Evolutionary conservation across 1,140 invertebrate species (phyloP).

Genomic region (Zaprionus kolodkinae): DNA sequence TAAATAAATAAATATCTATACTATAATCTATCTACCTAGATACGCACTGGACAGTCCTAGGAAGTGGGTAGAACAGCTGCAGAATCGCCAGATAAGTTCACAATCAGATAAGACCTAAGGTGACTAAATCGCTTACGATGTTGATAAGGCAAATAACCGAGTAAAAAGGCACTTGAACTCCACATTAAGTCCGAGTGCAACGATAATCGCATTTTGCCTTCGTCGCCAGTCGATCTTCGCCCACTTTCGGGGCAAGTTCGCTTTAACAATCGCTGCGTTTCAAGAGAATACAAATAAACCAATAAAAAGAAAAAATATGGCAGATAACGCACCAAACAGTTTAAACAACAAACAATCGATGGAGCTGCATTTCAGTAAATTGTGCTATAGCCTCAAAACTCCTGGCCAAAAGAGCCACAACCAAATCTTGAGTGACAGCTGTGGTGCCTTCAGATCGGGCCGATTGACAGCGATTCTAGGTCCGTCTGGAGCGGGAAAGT

Average conservation of each 20-base stretch:
- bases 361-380: conserved; percentile 68
- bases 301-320: conserved; percentile 35
- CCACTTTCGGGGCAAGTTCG: conserved; percentile 2
- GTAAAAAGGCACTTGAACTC: conserved; percentile 41
- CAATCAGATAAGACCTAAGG: conserved; percentile 21
- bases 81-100: conserved; percentile 27
- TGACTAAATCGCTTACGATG: conserved; percentile 19
- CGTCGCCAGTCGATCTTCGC: conserved; percentile 22
- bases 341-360: conserved; percentile 37
- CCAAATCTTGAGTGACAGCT: conserved; percentile 86
- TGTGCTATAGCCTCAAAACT: conserved; percentile 60
- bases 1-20: neutral
- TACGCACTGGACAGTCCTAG: neutral
- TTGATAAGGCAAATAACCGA: conserved; percentile 21
- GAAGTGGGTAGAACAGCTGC: neutral
- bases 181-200: conserved; percentile 15
- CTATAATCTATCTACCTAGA: neutral
- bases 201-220: conserved; percentile 26
- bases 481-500: conserved; percentile 93
- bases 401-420: conserved; percentile 22
- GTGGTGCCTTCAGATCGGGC: conserved; percentile 86
- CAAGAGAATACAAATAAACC: conserved; percentile 9
- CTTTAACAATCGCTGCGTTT: neutral
- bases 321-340: conserved; percentile 50
- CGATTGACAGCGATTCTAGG: conserved; percentile 91